A percentile compares a stretch with the other conserved stretches of the same genome.
phyloP scores from a whole-genome alignment of 2,113 vertebrate species.

The Burhinus bistriatus region DNA sequence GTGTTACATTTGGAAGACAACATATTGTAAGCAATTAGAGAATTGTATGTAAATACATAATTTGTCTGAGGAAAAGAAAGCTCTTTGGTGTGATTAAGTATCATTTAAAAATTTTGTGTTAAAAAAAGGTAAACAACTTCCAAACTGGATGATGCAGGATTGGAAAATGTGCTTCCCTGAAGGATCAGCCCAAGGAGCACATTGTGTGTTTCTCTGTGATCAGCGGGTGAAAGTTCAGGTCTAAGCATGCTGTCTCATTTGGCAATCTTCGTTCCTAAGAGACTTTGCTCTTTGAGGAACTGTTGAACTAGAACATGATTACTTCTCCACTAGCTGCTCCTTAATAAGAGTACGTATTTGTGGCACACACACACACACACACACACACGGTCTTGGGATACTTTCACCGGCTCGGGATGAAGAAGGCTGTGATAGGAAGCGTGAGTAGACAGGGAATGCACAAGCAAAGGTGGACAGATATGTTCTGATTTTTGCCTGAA shows the following conservation, averaged over 20 bases:
- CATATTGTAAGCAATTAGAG: conserved; percentile 66
- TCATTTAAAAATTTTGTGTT: conserved; percentile 10
- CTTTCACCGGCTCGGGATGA: neutral
- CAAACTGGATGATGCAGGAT: neutral
- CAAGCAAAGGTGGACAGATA: neutral
- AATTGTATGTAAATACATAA: conserved; percentile 71
- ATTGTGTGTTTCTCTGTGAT: neutral
- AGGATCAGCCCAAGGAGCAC: neutral
- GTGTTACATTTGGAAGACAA: conserved; percentile 61
- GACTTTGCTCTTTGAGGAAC: neutral
- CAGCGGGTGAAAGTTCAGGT: neutral
- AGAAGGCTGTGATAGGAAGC: neutral
- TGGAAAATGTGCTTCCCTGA: neutral
- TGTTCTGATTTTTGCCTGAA: neutral
- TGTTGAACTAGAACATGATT: neutral
- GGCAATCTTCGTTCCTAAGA: rapidly evolving
- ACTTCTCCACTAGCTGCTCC: neutral
- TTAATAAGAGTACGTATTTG: neutral
- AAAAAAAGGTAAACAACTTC: neutral
- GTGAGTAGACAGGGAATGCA: neutral
- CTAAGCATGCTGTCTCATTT: neutral
- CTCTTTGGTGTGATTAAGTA: conserved; percentile 60
- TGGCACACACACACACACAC: neutral
- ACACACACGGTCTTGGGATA: neutral
- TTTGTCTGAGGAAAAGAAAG: conserved; percentile 62